Evolutionary conservation across 2,888 invertebrate species (phyloP), one percentile per base, ranked within the genome.

Genomic region (Drosophila acutilabella): DNA sequence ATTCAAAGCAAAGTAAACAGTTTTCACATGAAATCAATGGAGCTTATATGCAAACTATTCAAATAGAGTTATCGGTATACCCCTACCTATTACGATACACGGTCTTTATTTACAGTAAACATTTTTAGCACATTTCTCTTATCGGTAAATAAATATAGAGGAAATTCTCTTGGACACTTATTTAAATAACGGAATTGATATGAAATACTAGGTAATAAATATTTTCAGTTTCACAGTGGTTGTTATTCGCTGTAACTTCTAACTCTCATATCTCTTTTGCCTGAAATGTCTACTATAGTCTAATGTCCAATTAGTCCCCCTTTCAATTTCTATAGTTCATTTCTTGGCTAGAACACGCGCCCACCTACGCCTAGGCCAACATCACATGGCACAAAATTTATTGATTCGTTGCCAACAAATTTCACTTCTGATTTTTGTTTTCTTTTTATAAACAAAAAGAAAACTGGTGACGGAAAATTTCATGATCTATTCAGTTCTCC

Each of bases 391-490:
- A 14, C 23, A 38, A 36, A 50, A 45, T 60, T 51, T 48, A 16
- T 64, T 82, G 86, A 69, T 58, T 41, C 8, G 2, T 5, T 64
- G 82, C 82, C 82, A 85, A 72, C 60, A 64, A 57, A 59, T 36
- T 54, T 58, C 57, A 59, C 74, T 66, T 65, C 67, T 73, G 57
- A 50, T 8, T 14, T 5, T n/a, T 60, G 44, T 4, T 23, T 4
- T n/a, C n/a, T 8, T 53, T 8, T 30, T 30, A 30, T 30, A 30
- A 30, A 30, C 23, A 45, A 8, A 40, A 30, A 16, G 11, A 50
- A 64, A 79, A 81, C 64, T 67, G 62, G 59, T 83, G 84, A 81
- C 81, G 87, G 58, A 67, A 68, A 74, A 72, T 62, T 61, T 59
- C 59, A 64, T 71, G 75, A 68, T 71, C 62, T 57, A 30, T 33